Evolutionary conservation across 2,888 invertebrate genomes (phyloP).

Genomic region (Tenodera sinensis): DNA sequence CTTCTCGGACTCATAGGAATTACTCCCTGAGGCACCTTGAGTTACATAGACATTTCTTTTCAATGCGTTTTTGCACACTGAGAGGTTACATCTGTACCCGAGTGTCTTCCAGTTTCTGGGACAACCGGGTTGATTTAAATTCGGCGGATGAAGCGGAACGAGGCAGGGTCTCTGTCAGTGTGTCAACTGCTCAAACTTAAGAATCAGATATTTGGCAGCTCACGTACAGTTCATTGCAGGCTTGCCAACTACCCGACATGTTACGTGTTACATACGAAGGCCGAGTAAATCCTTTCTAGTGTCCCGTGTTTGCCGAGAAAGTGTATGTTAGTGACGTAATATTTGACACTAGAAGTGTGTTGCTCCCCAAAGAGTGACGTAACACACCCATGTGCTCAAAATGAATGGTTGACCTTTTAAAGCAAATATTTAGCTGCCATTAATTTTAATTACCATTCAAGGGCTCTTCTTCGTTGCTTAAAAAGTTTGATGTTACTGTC

Average conservation of each 20-base stretch:
- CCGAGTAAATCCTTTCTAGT: neutral
- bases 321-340: neutral
- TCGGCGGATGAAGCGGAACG: neutral
- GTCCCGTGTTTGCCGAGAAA: neutral
- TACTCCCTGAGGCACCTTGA: too few relatives aligned
- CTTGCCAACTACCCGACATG: neutral
- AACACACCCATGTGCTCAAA: neutral
- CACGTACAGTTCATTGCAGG: neutral
- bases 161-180: neutral
- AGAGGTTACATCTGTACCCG: too few relatives aligned
- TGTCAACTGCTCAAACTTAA: neutral
- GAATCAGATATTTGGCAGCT: neutral
- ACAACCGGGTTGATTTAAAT: neutral
- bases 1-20: too few relatives aligned
- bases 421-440: neutral
- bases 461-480: neutral
- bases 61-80: too few relatives aligned
- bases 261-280: neutral
- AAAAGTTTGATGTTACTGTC: neutral
- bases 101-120: neutral
- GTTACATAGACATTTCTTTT: too few relatives aligned
- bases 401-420: neutral
- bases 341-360: neutral
- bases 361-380: neutral
- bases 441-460: neutral